These are phyloP conservation scores for Kryptolebias ocellatus DNA, from an alignment of 2,797 vertebrate genomes.

Conservation along the genomic window DNA sequence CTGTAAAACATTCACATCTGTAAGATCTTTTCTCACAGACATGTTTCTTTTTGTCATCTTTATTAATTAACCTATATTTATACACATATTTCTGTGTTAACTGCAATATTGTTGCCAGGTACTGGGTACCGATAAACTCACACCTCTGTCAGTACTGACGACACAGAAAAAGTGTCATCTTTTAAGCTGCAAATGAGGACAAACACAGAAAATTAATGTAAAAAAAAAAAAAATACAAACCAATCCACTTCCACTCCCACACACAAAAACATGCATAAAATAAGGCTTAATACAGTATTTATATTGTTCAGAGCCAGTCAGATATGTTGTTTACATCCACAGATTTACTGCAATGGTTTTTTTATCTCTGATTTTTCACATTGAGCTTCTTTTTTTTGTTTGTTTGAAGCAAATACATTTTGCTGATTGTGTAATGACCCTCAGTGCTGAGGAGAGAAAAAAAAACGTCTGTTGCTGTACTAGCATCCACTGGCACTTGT, in stretches of 20 bases:
- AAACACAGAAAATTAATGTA: conserved; percentile 62
- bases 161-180: conserved; percentile 55
- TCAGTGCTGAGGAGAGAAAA: conserved; percentile 38
- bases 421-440: conserved; percentile 50
- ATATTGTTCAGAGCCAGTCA: conserved; percentile 68
- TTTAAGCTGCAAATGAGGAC: conserved; percentile 69
- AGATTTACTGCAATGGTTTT: conserved; percentile 44
- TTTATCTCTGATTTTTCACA: conserved; percentile 48
- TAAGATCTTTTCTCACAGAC: conserved; percentile 48
- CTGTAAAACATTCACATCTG: conserved; percentile 67
- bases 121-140: conserved; percentile 51
- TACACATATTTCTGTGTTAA: conserved; percentile 51
- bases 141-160: conserved; percentile 50
- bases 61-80: conserved; percentile 46
- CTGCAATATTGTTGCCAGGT: conserved; percentile 50
- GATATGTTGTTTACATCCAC: conserved; percentile 47
- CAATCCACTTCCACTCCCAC: conserved; percentile 71
- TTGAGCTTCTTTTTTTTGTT: conserved; percentile 23
- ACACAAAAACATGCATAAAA: conserved; percentile 77
- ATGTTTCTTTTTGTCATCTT: conserved; percentile 36
- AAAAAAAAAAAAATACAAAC: conserved; percentile 62
- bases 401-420: conserved; percentile 45
- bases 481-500: conserved; percentile 64
- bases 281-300: conserved; percentile 76
- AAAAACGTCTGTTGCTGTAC: conserved; percentile 46